Base-by-base conservation (phyloP, 53 echinoderm and acorn worm genomes). In the Echinometra lucunter region DNA sequence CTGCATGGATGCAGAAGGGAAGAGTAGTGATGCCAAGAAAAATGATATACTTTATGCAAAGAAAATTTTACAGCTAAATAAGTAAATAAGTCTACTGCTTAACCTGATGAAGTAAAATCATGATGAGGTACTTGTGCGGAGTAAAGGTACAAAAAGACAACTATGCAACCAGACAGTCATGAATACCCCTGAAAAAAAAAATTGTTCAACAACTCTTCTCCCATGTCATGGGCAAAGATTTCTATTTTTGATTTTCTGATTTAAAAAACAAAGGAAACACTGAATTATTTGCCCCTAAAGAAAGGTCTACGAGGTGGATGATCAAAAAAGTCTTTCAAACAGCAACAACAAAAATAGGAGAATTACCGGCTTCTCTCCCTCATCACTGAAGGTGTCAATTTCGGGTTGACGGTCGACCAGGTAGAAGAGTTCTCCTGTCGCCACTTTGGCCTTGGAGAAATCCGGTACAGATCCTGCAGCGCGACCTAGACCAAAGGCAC, bases 401-500 rank as follows among this genome's bases (percentile, higher is more conserved):
- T 80, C 78, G 30, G 98, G 99, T 44, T 47, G 95, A 44, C 93
- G 66, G 91, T 99, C 99, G 17, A 98, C 44, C 57, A 99, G 95
- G 15, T 95, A 45, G 66, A 99, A 97, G 85, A 99, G 95, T 15
- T 96, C 94, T 55, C 96, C 97, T 1, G 99, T 97, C n/a, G 99
- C 98, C 45, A 74, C 70, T 94, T 97, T 98, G 23, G 99, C 99
- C 74, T 99, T 99, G 56, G 92, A 56, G 87, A 95, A 98, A 90
- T 99, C 99, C 74, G 98, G 98, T 32, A 97, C 97, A 19, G 96
- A 89, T 57, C 97, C 96, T 45, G 95, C 95, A 75, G 98, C 97
- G 0, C 96, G 95, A 78, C 99, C 99, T 2, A 99, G 94, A 40
- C 97, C 99, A 95, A 99, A 98, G 90, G 97, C 99, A 88, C 99